phyloP scores from a whole-genome alignment of 2,797 vertebrate species.

The Xenopus petersii region DNA sequence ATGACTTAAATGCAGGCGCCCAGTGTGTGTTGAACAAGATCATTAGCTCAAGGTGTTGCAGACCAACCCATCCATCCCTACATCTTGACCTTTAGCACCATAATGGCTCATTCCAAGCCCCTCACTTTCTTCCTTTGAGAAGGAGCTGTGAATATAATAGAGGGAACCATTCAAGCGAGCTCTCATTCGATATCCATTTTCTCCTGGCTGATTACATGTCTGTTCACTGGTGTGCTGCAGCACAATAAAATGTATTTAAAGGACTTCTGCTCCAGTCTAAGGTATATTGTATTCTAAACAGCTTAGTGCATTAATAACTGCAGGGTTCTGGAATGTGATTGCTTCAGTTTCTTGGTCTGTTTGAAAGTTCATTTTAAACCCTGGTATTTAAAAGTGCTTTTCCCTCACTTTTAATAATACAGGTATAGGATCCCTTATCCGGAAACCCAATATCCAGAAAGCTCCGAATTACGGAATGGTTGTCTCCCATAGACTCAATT shows the following conservation, averaged over 20 bases:
- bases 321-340: neutral
- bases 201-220: conserved; percentile 43
- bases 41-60: conserved; percentile 47
- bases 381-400: too few species aligned
- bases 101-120: conserved; percentile 39
- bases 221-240: conserved; percentile 39
- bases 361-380: too few species aligned
- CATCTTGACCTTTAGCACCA: conserved; percentile 47
- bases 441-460: too few species aligned
- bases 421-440: too few species aligned
- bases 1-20: conserved; percentile 39
- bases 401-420: too few species aligned
- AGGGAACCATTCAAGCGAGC: conserved; percentile 44
- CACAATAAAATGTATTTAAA: conserved; percentile 40
- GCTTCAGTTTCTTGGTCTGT: neutral
- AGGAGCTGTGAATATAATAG: conserved; percentile 33
- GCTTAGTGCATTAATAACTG: neutral
- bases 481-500: too few species aligned
- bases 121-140: conserved; percentile 23
- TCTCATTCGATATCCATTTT: conserved; percentile 48
- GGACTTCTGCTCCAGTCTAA: conserved; percentile 5
- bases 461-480: too few species aligned
- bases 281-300: conserved; percentile 10
- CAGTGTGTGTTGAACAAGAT: conserved; percentile 42
- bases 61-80: conserved; percentile 39